Evolutionary conservation across 92 coral and sea anemone genomes (phyloP), one percentile per base, ranked within the genome.

Genomic region (Siderastrea radians): DNA sequence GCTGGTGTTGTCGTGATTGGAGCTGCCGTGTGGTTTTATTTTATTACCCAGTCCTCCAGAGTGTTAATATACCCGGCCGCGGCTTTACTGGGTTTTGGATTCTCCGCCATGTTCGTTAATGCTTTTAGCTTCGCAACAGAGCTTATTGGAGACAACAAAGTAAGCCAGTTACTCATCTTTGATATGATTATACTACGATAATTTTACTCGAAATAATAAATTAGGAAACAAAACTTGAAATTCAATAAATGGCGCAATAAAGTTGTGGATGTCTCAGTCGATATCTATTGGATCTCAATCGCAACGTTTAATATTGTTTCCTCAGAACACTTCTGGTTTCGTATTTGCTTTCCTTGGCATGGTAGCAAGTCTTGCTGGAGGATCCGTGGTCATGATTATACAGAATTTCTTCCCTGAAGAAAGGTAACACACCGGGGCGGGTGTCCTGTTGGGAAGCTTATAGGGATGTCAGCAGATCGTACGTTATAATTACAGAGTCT

Each of bases 131-230:
- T 84, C 9, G 47, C 64, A 14, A 74, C 79, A 0, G 81, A 84
- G 19, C 62, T 84, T 14, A 84, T 84, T 65, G 88, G 88, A 84
- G 43, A 48, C 51, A 75, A 84, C 81, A 84, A 84, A 75, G 88
- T 84, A 62, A 81, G 86, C 54, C 13, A 7, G 43, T 12, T 57
- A 57, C 9, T 57, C 61, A 7, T 57, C 61, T 7, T 7, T 57
- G 9, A 57, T 57, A 57, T 57, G 7, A 57, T 7, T 57, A 7
- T 57, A 1, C 61, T 57, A 57, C 61, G 61, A 7, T 57, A 57
- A 57, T 7, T 7, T 57, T 13, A 57, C 61, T 57, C 38, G 38
- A 26, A 26, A 26, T 26, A 26, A 26, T 26, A 13, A 7, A 7
- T 57, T 57, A 57, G 13, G 61, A 57, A 57, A 57, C 15, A 68